phyloP scores from a whole-genome alignment of 2,888 invertebrate species.

The Metacarcinus magister region DNA sequence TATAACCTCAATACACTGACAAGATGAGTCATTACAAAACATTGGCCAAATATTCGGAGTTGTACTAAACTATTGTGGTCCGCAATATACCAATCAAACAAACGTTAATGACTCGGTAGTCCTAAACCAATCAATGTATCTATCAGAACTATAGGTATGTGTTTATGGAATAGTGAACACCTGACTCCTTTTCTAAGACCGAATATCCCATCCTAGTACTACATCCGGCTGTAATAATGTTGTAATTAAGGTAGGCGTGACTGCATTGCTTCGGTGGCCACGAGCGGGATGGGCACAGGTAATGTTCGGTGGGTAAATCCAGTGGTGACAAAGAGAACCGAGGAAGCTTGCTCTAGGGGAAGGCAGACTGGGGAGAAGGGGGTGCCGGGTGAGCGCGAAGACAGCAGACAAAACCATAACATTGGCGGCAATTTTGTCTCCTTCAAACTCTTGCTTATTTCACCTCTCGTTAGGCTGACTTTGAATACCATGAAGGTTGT shows the following conservation, averaged over 20 bases:
- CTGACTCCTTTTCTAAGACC: background rate
- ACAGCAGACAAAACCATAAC: background rate
- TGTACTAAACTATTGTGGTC: background rate
- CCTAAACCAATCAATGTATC: background rate
- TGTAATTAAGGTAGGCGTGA: background rate
- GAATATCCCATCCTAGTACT: background rate
- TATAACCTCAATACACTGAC: background rate
- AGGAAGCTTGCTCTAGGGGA: conserved; percentile 22
- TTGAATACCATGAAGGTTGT: background rate
- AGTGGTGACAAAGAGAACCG: conserved; percentile 34
- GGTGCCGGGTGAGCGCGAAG: background rate
- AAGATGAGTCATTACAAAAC: background rate
- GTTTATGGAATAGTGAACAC: background rate
- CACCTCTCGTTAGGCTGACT: background rate
- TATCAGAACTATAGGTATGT: background rate
- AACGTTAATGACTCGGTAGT: background rate
- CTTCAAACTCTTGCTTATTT: background rate
- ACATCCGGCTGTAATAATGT: background rate
- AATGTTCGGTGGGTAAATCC: conserved; percentile 31
- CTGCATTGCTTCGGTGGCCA: background rate
- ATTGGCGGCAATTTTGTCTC: background rate
- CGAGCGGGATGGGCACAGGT: background rate
- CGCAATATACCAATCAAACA: background rate
- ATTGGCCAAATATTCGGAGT: background rate
- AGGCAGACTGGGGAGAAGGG: background rate